These are phyloP conservation scores for Frieseomelitta varia DNA, from an alignment of 1,140 invertebrate genomes.

Conservation along the genomic window DNA sequence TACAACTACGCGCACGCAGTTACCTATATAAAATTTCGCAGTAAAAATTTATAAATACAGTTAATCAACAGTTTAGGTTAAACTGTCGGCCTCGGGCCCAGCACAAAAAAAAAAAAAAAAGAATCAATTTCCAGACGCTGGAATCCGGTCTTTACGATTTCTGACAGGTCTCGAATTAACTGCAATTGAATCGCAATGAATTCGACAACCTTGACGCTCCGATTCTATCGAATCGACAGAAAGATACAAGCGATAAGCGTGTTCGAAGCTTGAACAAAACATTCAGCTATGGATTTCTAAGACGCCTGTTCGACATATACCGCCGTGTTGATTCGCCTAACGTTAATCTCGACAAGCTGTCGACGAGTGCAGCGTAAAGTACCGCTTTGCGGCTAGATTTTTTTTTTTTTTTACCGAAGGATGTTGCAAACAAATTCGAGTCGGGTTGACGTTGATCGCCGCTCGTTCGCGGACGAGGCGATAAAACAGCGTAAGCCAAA, in stretches of 20 bases:
- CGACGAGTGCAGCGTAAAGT: neutral
- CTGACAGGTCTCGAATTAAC: neutral
- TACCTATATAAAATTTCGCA: too few relatives aligned
- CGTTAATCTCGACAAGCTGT: neutral
- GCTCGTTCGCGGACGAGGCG: neutral
- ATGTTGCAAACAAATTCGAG: slow-evolving; percentile 1
- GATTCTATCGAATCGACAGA: neutral
- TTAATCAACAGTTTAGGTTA: too few relatives aligned
- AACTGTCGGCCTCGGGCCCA: too few relatives aligned
- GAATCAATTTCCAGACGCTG: too few relatives aligned
- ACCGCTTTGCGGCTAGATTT: neutral
- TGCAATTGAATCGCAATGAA: neutral
- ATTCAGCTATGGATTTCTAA: neutral
- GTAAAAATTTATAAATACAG: too few relatives aligned
- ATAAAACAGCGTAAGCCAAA: slow-evolving; percentile 10
- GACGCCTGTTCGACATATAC: neutral
- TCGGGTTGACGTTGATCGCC: slow-evolving; percentile 39
- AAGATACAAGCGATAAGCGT: neutral
- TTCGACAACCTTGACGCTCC: too few relatives aligned
- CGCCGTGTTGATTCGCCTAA: neutral
- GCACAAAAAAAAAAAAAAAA: too few relatives aligned
- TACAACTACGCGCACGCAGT: too few relatives aligned
- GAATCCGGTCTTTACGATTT: neutral
- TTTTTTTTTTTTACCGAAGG: neutral
- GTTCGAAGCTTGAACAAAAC: neutral